Evolutionary conservation across 2,888 invertebrate genomes (phyloP), one percentile per base, ranked within the genome.

Genomic region (Lasioglossum oenotherae): DNA sequence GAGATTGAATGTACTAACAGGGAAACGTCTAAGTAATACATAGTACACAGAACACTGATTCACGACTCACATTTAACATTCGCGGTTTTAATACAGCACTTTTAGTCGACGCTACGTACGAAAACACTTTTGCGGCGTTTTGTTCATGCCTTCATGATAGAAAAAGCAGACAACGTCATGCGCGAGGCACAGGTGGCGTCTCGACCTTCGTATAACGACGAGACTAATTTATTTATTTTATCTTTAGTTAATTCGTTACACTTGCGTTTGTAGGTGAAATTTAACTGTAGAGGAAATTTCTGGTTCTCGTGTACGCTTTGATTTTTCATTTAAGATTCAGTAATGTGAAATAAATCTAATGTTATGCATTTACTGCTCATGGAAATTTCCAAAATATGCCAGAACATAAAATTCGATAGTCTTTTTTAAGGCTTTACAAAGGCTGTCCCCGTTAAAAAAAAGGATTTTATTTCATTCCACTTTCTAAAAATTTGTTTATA

Each of bases 21-120:
- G 87, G 93, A 93, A 90, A 94, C 92, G 87, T 94, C 94, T 92
- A 95, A 93, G 92, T 94, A 95, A 92, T 93, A 92, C 95, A 94
- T 95, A 92, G 86, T 90, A 90, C 86, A 89, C 87, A 78, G 79
- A 89, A 73, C 75, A 74, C 81, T 85, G 79, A 74, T 87, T 87
- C 89, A 80, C 85, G 88, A 87, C 90, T 91, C 88, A 88, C 85
- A 87, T 90, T 83, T 35, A 74, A 78, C 75, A 74, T 81, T 78
- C 74, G 76, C 71, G 67, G 67, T 87, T 81, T 85, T 82, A 87
- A 82, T 67, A 85, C 41, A 77, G 79, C 78, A 76, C 82, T 81
- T 82, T 81, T 49, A 19, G 31, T 64, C 46, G 71, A 81, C 12
- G 2, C n/a, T 79, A 49, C 49, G 49, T 46, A 35, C 19, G 38